A percentile compares a stretch with the other conserved stretches of the same genome.
These are phyloP conservation scores for Perca flavescens DNA, from an alignment of 2,113 vertebrate species.

Conservation along the genomic window DNA sequence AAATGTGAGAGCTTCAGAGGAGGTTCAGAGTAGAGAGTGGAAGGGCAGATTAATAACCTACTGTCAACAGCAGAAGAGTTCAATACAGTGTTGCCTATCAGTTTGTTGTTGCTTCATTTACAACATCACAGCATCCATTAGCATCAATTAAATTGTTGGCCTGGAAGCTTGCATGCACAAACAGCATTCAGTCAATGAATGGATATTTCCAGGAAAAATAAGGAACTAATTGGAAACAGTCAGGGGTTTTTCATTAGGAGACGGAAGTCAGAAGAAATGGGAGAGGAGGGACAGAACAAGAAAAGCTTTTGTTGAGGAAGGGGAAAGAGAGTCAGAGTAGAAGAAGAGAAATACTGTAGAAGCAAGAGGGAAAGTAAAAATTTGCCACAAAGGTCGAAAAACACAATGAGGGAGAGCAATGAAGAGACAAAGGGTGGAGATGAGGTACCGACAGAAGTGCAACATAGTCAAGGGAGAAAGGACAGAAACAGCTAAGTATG, in stretches of 20 bases:
- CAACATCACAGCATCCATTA: slow-evolving; percentile 45
- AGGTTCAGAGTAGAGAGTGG: neutral
- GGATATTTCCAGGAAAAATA: slow-evolving; percentile 54
- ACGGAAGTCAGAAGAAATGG: neutral
- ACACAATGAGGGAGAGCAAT: neutral
- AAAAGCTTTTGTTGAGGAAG: neutral
- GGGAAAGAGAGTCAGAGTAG: neutral
- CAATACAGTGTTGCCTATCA: slow-evolving; percentile 8
- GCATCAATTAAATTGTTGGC: slow-evolving; percentile 46
- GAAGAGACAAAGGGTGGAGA: neutral
- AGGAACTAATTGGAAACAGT: slow-evolving; percentile 58
- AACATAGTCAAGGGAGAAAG: neutral
- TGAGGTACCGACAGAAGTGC: neutral
- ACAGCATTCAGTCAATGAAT: slow-evolving; percentile 46
- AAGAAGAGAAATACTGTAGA: neutral
- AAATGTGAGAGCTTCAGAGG: neutral
- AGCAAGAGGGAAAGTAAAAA: neutral
- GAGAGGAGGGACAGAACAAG: neutral
- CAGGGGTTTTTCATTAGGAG: slow-evolving; percentile 22
- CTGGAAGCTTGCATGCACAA: neutral
- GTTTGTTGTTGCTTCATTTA: slow-evolving; percentile 42
- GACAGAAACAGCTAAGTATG: neutral
- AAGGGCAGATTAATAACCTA: neutral
- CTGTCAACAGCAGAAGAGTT: neutral
- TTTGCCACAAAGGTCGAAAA: neutral